Evolutionary conservation across 1,140 invertebrate genomes (phyloP), one percentile per base, ranked within the genome.

Genomic region (Pseudomyrmex cubaensis): DNA sequence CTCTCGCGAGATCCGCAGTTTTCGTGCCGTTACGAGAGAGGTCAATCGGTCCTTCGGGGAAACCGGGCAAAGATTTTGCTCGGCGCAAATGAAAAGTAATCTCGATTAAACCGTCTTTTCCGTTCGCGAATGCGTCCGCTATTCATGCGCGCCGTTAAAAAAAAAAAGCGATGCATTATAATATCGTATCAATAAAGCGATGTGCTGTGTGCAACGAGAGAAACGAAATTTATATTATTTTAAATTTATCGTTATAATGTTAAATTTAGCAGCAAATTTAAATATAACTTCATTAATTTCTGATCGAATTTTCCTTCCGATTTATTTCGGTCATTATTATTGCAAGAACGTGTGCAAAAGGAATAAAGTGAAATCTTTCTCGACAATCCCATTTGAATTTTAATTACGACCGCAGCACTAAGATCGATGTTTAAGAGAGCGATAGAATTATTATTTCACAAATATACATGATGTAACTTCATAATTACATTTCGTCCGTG

Each of bases 11-110:
- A 64, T 73, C 76, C 76, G 76, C 66, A 80, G 76, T 80, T 80
- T 72, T 80, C 76, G 76, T 80, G 66, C 66, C 66, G 64, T 64
- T 57, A 78, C 76, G 76, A 80, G 76, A 80, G 76, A 80, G 76
- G 76, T 80, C 76, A 80, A 80, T 72, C 76, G 76, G 76, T 80
- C 76, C 76, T 35, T 72, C 44, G 1, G 76, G 76, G 76, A 80
- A 70, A 25, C 46, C 64, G 15, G 66, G 54, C 56, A 35, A 80
- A 59, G 76, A 70, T 80, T 80, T 80, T 59, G 35, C 35, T 66
- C 54, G 66, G 66, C 66, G 66, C 72, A 80, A 80, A 80, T 80
- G 76, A 72, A 80, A 80, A 80, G 76, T 25, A 62, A 78, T 80
- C 66, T 46, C 44, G 66, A 80, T 80, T 80, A 70, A 72, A 72